These are phyloP conservation scores for Phrynosoma blainvillii DNA, from an alignment of 2,113 vertebrate genomes.

Conservation along the genomic window DNA sequence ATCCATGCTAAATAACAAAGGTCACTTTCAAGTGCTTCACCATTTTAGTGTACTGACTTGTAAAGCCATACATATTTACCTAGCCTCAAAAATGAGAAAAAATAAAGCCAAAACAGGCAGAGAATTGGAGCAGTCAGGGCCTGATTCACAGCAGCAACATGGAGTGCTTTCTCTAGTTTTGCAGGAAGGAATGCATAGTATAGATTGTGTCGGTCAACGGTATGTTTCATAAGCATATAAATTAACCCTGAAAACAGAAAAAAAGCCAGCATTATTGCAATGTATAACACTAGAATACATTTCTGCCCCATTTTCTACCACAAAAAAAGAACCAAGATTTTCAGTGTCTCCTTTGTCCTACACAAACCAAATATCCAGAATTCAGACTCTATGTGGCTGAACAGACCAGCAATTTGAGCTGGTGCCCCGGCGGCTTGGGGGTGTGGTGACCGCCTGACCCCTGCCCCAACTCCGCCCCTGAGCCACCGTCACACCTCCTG, in stretches of 20 bases:
- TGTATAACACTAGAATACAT: not conserved
- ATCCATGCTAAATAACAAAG: not conserved
- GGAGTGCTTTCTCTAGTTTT: slow-evolving; percentile 87
- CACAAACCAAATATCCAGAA: not conserved
- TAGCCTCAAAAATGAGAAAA: slow-evolving; percentile 90
- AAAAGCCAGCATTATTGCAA: slow-evolving; percentile 5
- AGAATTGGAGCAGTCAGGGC: slow-evolving; percentile 93
- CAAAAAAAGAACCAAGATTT: slow-evolving; percentile 8
- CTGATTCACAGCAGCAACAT: slow-evolving; percentile 91
- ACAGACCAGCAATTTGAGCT: too few relatives aligned
- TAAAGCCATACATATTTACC: slow-evolving; percentile 72
- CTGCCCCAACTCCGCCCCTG: too few relatives aligned
- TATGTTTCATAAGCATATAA: slow-evolving; percentile 91
- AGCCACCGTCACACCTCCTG: too few relatives aligned
- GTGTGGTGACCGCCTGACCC: too few relatives aligned
- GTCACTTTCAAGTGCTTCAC: not conserved
- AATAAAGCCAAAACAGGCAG: slow-evolving; percentile 95
- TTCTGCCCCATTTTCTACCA: not conserved
- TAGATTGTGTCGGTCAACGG: slow-evolving; percentile 95
- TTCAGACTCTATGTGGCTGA: not conserved
- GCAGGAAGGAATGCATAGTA: slow-evolving; percentile 91
- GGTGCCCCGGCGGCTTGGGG: too few relatives aligned
- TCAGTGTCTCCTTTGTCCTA: slow-evolving; percentile 7
- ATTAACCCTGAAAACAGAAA: slow-evolving; percentile 82
- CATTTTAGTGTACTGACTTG: not conserved